A percentile compares a stretch with the other conserved stretches of the same genome.
phyloP scores from a whole-genome alignment of 2,888 invertebrate genomes.

The Phaonia tiefii region DNA sequence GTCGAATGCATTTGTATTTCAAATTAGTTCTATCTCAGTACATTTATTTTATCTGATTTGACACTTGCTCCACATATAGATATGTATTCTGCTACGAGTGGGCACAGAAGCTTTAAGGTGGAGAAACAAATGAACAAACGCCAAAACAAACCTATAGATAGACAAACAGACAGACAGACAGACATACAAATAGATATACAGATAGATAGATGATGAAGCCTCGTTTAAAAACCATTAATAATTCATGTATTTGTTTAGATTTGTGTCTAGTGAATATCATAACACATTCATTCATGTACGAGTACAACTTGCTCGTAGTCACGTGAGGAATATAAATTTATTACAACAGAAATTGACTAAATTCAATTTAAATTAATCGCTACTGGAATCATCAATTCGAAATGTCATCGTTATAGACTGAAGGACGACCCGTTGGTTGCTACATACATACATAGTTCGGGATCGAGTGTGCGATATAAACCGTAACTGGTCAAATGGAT shows the following conservation, averaged over 20 bases:
- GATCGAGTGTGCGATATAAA: too few relatives aligned
- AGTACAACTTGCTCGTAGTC: background rate
- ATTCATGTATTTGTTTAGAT: background rate
- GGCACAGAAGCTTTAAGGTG: background rate
- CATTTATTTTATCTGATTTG: background rate
- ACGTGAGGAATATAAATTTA: constrained; percentile 11
- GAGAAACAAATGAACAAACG: background rate
- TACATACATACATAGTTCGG: too few relatives aligned
- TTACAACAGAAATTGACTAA: too few relatives aligned
- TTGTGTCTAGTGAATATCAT: background rate
- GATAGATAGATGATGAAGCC: too few relatives aligned
- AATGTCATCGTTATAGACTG: too few relatives aligned
- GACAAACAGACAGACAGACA: background rate
- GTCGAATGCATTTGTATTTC: background rate
- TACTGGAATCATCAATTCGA: too few relatives aligned
- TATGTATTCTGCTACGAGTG: too few relatives aligned
- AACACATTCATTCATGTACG: background rate
- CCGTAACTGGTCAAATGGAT: too few relatives aligned
- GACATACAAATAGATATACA: too few relatives aligned
- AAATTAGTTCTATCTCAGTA: background rate
- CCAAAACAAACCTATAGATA: background rate
- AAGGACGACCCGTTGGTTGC: too few relatives aligned
- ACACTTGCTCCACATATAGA: constrained; percentile 5
- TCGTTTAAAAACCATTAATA: constrained; percentile 39
- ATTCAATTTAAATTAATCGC: too few relatives aligned